These are phyloP conservation scores for Pedetes capensis DNA, from an alignment of 2,113 vertebrate species.

Conservation along the genomic window DNA sequence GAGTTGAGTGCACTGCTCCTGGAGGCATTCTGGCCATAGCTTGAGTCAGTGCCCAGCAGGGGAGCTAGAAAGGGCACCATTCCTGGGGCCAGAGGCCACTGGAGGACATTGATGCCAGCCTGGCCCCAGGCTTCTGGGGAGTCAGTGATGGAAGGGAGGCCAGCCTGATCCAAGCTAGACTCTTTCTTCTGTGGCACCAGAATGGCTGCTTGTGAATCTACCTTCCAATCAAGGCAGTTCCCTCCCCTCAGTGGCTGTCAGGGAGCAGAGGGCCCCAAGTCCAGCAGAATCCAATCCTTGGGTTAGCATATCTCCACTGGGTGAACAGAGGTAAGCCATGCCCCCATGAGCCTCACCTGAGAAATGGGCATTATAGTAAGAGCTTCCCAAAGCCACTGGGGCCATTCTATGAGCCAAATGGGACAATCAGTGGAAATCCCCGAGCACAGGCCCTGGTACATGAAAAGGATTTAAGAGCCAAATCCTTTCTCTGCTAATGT, in stretches of 20 bases:
- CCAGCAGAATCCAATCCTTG: not conserved
- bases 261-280: not conserved
- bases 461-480: not conserved
- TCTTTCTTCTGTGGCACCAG: not conserved
- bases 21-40: not conserved
- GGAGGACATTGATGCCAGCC: not conserved
- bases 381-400: not conserved
- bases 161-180: not conserved
- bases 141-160: not conserved
- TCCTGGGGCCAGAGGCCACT: not conserved
- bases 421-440: not conserved
- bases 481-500: not conserved
- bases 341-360: not conserved
- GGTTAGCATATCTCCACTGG: not conserved
- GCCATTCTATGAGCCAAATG: not conserved
- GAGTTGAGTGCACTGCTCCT: not conserved
- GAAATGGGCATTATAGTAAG: not conserved
- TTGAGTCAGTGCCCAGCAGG: not conserved
- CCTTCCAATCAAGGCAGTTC: not conserved
- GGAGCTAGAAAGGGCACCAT: not conserved
- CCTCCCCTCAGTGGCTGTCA: not conserved
- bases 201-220: not conserved
- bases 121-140: not conserved
- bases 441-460: not conserved
- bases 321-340: not conserved